These are phyloP conservation scores for Echeneis naucrates DNA, from an alignment of 2,797 vertebrate genomes.

Conservation along the genomic window DNA sequence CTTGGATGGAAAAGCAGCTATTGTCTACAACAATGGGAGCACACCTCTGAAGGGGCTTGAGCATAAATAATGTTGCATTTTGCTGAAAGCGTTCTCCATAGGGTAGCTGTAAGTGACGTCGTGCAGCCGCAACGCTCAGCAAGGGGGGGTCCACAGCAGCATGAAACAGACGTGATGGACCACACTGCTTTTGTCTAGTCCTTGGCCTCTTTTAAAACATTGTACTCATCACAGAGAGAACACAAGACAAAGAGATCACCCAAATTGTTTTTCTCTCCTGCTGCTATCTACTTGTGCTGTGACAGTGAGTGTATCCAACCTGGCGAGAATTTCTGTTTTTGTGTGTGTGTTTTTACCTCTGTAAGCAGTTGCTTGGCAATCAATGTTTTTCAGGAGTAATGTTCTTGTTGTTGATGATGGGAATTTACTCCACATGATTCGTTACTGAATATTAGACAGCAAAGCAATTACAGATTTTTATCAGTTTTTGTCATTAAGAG, in stretches of 20 bases:
- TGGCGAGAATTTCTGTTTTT: slow-evolving; percentile 16
- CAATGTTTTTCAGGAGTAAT: slow-evolving; percentile 40
- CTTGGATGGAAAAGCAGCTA: slow-evolving; percentile 28
- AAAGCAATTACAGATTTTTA: neutral
- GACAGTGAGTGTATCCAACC: slow-evolving; percentile 52
- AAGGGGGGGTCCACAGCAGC: slow-evolving; percentile 15
- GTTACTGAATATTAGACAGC: neutral
- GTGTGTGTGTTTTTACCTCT: slow-evolving; percentile 24
- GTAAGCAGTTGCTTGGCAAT: slow-evolving; percentile 59
- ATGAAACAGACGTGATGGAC: slow-evolving; percentile 17
- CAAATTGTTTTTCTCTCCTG: slow-evolving; percentile 32
- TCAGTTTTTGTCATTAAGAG: neutral
- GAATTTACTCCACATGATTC: slow-evolving; percentile 1
- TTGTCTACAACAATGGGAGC: slow-evolving; percentile 39
- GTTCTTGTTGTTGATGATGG: slow-evolving; percentile 9
- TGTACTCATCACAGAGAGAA: slow-evolving; percentile 39
- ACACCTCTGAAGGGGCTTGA: slow-evolving; percentile 24
- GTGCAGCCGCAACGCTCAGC: slow-evolving; percentile 6
- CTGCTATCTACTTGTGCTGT: slow-evolving; percentile 27
- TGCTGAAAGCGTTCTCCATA: slow-evolving; percentile 29
- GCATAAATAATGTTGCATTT: slow-evolving; percentile 66
- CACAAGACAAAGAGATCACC: slow-evolving; percentile 34
- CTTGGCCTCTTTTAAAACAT: slow-evolving; percentile 54
- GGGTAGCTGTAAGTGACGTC: slow-evolving; percentile 22
- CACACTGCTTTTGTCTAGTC: slow-evolving; percentile 13